Evolutionary conservation across 2,888 invertebrate genomes (phyloP).

Genomic region (Latrodectus elegans): DNA sequence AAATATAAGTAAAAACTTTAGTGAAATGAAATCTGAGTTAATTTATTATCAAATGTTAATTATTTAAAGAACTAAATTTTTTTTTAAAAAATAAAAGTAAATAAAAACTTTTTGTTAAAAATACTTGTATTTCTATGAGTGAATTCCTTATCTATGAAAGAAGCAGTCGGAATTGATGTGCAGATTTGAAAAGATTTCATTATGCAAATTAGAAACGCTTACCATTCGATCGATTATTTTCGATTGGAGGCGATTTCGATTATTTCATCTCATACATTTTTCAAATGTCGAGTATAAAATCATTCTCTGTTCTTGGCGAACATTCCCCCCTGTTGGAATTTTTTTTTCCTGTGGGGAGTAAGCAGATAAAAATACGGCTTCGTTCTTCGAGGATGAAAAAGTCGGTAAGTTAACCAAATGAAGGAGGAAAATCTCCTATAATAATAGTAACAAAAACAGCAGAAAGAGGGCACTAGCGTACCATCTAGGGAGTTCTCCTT

Average conservation of each 20-base stretch:
- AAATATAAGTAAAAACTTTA: too few relatives aligned
- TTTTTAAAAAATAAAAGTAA: too few relatives aligned
- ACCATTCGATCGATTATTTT: background rate
- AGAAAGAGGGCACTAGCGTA: background rate
- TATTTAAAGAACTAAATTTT: too few relatives aligned
- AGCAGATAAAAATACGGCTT: background rate
- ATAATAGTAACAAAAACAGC: conserved; percentile 7
- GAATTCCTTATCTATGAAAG: too few relatives aligned
- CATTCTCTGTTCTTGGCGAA: background rate
- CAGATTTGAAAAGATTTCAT: too few relatives aligned
- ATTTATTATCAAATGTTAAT: too few relatives aligned
- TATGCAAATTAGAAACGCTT: too few relatives aligned
- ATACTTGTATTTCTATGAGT: too few relatives aligned
- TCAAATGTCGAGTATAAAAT: background rate
- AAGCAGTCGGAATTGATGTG: too few relatives aligned
- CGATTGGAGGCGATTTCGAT: background rate
- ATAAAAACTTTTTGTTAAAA: too few relatives aligned
- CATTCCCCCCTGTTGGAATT: background rate
- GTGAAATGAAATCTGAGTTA: too few relatives aligned
- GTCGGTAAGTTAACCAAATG: conserved; percentile 18
- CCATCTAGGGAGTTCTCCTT: conserved; percentile 1
- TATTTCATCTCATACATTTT: background rate
- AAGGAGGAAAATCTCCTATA: conserved; percentile 15
- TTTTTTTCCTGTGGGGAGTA: background rate
- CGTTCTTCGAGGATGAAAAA: background rate